A percentile compares a stretch with the other conserved stretches of the same genome.
Evolutionary conservation across 1,140 invertebrate species (phyloP).

Genomic region (Brachionus manjavacas): DNA sequence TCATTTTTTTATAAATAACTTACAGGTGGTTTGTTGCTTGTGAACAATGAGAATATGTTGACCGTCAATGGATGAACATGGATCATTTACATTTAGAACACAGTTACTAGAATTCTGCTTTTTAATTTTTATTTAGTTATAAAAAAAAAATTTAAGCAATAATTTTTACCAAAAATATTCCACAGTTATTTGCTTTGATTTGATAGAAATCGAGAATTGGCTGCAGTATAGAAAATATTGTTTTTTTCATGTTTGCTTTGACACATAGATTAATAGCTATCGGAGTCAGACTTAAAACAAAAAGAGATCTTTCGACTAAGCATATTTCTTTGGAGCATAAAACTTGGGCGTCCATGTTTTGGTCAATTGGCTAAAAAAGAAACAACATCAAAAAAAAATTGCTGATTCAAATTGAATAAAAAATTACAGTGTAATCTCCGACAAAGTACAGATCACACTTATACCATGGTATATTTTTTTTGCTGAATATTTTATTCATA

Average conservation of each 20-base stretch:
- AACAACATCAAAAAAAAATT: too few relatives aligned
- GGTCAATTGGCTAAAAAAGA: neutral
- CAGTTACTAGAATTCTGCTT: conserved; percentile 2
- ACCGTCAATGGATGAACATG: neutral
- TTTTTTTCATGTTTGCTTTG: conserved; percentile 18
- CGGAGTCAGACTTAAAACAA: conserved; percentile 18
- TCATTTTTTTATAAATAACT: neutral
- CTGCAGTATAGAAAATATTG: neutral
- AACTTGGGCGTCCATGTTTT: neutral
- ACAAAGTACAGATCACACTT: conserved; percentile 41
- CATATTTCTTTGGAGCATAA: conserved; percentile 25
- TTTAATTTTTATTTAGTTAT: neutral
- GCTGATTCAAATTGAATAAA: neutral
- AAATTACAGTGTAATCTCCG: conserved; percentile 4
- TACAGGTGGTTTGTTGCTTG: conserved; percentile 35
- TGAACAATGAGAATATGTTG: conserved; percentile 27
- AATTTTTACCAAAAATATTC: conserved; percentile 22
- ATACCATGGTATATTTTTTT: conserved; percentile 37
- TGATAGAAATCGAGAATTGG: conserved; percentile 36
- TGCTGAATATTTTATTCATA: neutral
- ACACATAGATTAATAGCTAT: conserved; percentile 38
- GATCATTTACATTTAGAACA: conserved; percentile 28
- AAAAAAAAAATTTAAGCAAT: neutral
- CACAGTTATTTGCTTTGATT: conserved; percentile 25
- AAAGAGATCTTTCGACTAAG: conserved; percentile 12